Evolutionary conservation across 2,113 vertebrate species (phyloP), one percentile per base, ranked within the genome.

Genomic region (Panthera uncia): DNA sequence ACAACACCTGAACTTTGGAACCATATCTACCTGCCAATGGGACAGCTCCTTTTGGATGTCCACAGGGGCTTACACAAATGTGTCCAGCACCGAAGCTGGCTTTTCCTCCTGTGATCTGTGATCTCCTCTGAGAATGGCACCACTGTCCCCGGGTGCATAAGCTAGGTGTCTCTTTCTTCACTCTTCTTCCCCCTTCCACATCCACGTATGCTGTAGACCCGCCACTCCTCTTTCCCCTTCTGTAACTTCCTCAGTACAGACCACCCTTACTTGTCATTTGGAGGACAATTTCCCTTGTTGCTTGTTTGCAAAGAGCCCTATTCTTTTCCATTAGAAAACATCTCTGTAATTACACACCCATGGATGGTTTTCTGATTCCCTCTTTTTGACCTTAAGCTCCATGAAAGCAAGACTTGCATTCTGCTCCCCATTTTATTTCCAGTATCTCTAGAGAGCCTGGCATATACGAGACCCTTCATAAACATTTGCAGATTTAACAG

Each of bases 131-230:
- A 55, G 15, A 61, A 13, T 21, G 7, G 5, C 29, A 4, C 27
- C 73, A 4, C 8, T 11, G 4, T 38, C 36, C 10, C 29, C 18
- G 4, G 23, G 48, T 69, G 63, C 48, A 27, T 29, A 45, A 27
- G 48, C 29, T 80, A 48, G 48, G 27, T 2, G 9, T 25, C 18
- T 38, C 19, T 10, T 10, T 21, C 29, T 52, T 73, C 65, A 13
- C 3, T 29, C 29, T 18, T 8, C 21, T 74, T 52, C 33, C 10
- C 29, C 1, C 29, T 29, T 31, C 45, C 31, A 5, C 25, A 33
- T 3, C 36, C 36, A 12, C 0, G 6, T 10, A 13, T 18, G 36
- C 7, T 3, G 16, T 14, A 57, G 15, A 1, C 63, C 19, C 18
- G 25, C 12, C 8, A 9, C 61, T 38, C 45, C 48, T 16, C 50